These are phyloP conservation scores for Sogatella furcifera DNA, from an alignment of 1,140 invertebrate species.

Conservation along the genomic window DNA sequence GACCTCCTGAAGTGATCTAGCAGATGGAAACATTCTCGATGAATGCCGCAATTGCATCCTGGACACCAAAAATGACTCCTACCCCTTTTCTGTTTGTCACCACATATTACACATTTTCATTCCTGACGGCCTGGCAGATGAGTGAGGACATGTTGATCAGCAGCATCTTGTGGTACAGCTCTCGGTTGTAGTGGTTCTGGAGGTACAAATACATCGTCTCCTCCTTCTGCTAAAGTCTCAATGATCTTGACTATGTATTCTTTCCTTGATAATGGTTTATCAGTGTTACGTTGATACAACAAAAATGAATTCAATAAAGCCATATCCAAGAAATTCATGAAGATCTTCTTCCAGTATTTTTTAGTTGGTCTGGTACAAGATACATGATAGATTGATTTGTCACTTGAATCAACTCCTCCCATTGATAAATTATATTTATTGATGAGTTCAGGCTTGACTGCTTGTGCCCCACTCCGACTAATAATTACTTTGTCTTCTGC, in stretches of 20 bases:
- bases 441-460: background rate
- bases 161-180: background rate
- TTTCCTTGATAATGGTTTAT: background rate
- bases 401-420: conserved; percentile 4
- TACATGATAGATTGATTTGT: conserved; percentile 8
- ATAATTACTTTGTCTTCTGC: background rate
- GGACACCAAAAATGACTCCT: conserved; percentile 9
- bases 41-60: conserved; percentile 7
- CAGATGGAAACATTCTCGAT: conserved; percentile 6
- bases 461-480: background rate
- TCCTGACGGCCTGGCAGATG: background rate
- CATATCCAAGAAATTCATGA: background rate
- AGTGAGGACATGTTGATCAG: background rate
- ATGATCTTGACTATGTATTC: background rate
- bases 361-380: background rate
- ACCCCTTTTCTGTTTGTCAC: background rate
- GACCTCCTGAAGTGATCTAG: conserved; percentile 9
- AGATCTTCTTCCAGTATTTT: background rate
- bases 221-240: background rate
- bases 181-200: background rate
- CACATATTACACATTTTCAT: conserved; percentile 1
- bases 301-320: background rate
- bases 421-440: conserved; percentile 1
- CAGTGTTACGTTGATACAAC: conserved; percentile 3
- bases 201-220: background rate